A percentile compares a stretch with the other conserved stretches of the same genome.
Evolutionary conservation across 2,797 vertebrate species (phyloP).

Genomic region (Protonibea diacanthus): DNA sequence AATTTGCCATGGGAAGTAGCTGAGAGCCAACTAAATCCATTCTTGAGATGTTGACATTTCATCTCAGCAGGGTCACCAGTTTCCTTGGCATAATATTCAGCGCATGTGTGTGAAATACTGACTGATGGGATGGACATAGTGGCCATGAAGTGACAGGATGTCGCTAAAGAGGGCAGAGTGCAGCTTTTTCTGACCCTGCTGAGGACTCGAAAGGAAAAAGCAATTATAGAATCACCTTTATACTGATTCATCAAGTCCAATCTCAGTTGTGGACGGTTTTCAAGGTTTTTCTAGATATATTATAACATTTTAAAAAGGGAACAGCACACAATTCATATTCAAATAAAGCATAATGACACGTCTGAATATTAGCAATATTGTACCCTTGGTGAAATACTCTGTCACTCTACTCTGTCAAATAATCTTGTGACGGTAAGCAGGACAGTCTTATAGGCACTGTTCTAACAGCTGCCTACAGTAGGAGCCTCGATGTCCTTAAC

Average conservation of each 20-base stretch:
- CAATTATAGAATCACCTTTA: not conserved
- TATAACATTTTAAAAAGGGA: no score
- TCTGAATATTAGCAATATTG: not conserved
- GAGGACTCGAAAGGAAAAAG: not conserved
- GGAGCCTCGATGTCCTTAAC: conserved; percentile 42
- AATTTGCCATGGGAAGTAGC: conserved; percentile 56
- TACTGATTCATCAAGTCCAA: not conserved
- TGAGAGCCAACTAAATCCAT: conserved; percentile 36
- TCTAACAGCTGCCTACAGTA: conserved; percentile 14
- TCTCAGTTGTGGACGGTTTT: no score
- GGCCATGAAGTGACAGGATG: conserved; percentile 14
- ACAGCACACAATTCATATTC: no score
- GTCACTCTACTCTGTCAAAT: not conserved
- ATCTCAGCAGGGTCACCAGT: conserved; percentile 47
- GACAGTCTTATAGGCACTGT: conserved; percentile 24
- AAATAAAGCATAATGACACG: not conserved
- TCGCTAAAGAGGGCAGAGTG: not conserved
- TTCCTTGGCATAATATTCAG: conserved; percentile 48
- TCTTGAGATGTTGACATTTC: conserved; percentile 57
- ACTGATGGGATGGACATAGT: conserved; percentile 1
- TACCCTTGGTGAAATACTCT: not conserved
- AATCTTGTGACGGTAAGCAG: not conserved
- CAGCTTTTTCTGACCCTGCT: not conserved
- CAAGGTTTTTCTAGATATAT: not conserved
- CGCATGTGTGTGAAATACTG: conserved; percentile 31